Conservation (phyloP, 2,888 invertebrate genomes). For the Listrodromus nycthemerus region DNA sequence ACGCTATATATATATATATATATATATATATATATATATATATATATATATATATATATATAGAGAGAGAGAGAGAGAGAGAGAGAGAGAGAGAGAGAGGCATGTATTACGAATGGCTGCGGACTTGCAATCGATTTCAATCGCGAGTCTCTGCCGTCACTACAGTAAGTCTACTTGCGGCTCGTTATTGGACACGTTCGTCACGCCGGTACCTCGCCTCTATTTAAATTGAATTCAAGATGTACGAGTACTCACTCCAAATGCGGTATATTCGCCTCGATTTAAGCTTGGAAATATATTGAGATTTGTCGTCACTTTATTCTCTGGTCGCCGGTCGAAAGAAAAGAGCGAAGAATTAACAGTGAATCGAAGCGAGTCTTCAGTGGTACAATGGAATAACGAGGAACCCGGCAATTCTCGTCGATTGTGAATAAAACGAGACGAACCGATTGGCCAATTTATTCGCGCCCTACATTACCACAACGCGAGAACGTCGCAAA, state of each 20-base stretch:
- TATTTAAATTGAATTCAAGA: conserved; percentile 53
- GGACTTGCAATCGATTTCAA: conserved; percentile 44
- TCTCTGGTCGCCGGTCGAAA: not conserved
- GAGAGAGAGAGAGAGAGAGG: too few species aligned
- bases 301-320: conserved; percentile 18
- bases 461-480: not conserved
- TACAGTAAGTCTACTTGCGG: conserved; percentile 43
- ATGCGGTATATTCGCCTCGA: conserved; percentile 13
- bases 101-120: conserved; percentile 22
- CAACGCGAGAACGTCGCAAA: not conserved
- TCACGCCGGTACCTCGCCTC: conserved; percentile 30
- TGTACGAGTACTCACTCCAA: conserved; percentile 44
- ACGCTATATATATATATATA: conserved; percentile 5
- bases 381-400: not conserved
- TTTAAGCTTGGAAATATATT: conserved; percentile 37
- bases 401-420: not conserved
- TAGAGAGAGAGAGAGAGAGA: too few species aligned
- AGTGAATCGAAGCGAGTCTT: conserved; percentile 8
- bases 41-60: too few species aligned
- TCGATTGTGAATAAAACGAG: not conserved
- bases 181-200: conserved; percentile 55
- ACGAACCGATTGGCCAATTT: not conserved
- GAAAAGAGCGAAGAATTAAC: not conserved
- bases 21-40: not conserved
- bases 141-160: conserved; percentile 28